phyloP scores from a whole-genome alignment of 2,113 vertebrate species.

The Sphyrna mokarran region DNA sequence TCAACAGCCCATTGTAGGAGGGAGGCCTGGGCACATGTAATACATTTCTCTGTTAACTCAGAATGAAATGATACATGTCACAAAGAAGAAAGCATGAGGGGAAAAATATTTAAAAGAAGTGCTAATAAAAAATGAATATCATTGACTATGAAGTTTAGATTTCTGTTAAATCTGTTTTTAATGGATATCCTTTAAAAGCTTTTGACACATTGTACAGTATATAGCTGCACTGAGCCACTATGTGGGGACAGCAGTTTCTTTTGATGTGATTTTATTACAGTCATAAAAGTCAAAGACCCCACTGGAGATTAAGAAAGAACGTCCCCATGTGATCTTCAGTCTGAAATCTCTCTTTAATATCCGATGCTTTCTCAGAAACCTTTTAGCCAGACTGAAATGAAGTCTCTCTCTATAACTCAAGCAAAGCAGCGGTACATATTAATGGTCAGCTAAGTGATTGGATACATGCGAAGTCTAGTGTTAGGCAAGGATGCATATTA shows the following conservation, averaged over 20 bases:
- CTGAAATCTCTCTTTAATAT: constrained; percentile 30
- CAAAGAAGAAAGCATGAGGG: constrained; percentile 14
- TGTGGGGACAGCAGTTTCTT: constrained; percentile 26
- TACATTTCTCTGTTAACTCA: neutral
- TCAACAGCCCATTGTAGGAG: neutral
- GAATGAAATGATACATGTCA: neutral
- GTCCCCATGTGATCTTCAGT: constrained; percentile 8
- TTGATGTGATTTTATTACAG: constrained; percentile 37
- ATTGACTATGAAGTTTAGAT: neutral
- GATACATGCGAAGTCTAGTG: constrained; percentile 20
- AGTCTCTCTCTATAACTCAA: constrained; percentile 8
- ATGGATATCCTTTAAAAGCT: constrained; percentile 19
- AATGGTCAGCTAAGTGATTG: constrained; percentile 32
- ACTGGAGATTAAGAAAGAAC: constrained; percentile 32
- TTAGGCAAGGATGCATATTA: constrained; percentile 31
- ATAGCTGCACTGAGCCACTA: constrained; percentile 21
- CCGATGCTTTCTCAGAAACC: constrained; percentile 17
- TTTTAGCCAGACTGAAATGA: constrained; percentile 23
- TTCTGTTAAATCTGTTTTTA: constrained; percentile 32
- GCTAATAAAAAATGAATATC: constrained; percentile 29
- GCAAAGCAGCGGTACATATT: neutral
- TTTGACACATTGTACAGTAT: constrained; percentile 21
- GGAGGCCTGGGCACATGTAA: neutral
- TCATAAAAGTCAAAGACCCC: constrained; percentile 32
- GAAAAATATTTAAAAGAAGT: neutral